Percentiles rank a stretch among this genome's conserved stretches.
These are phyloP conservation scores for Hippocampus guttulatus DNA, from an alignment of 2,113 vertebrate genomes.

Conservation along the genomic window DNA sequence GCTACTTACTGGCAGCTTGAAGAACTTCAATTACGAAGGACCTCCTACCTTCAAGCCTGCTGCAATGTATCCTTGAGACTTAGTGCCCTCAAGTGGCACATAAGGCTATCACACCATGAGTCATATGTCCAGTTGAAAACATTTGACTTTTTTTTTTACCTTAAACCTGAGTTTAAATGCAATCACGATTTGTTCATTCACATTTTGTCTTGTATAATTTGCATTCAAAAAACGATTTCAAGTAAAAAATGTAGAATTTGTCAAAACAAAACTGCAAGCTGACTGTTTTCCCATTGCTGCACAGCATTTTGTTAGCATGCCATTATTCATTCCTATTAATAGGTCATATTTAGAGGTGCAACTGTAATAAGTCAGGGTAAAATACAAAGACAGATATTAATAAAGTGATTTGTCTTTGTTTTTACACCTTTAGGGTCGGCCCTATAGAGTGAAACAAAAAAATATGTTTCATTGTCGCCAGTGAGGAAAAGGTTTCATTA, in stretches of 20 bases:
- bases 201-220: too few species aligned
- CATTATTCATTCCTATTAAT: neutral
- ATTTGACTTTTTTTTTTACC: neutral
- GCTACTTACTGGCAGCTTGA: neutral
- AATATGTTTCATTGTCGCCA: too few species aligned
- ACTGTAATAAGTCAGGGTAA: neutral
- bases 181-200: neutral
- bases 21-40: neutral
- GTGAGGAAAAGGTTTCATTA: neutral
- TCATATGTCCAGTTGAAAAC: neutral
- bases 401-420: neutral
- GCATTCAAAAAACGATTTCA: neutral
- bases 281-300: neutral
- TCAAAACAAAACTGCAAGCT: neutral
- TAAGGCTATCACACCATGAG: neutral
- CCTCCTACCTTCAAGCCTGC: neutral
- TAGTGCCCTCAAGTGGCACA: constrained; percentile 2
- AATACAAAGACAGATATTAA: neutral
- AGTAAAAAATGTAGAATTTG: neutral
- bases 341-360: neutral
- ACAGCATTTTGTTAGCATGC: neutral
- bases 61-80: neutral
- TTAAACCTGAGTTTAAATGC: neutral
- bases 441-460: neutral
- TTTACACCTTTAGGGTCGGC: neutral